These are phyloP conservation scores for Podarcis lilfordi DNA, from an alignment of 2,797 vertebrate genomes.

Conservation along the genomic window DNA sequence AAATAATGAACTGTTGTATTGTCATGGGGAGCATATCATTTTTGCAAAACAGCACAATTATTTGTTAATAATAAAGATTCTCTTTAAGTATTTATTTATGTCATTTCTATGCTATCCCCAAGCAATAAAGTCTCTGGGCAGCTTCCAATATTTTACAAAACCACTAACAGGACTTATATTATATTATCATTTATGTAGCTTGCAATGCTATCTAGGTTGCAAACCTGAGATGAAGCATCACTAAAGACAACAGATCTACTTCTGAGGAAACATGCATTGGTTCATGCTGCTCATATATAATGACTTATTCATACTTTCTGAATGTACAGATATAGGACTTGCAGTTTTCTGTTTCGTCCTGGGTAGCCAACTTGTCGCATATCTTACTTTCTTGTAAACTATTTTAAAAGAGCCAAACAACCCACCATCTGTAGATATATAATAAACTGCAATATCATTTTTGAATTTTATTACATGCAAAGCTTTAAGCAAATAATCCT, in stretches of 20 bases:
- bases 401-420: not conserved
- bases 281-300: not conserved
- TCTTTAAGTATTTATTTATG: not conserved
- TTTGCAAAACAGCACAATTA: not conserved
- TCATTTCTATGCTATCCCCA: not conserved
- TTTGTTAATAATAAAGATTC: not conserved
- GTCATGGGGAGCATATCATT: not conserved
- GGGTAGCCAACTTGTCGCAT: not conserved
- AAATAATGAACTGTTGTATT: not conserved
- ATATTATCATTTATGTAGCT: not conserved
- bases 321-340: not conserved
- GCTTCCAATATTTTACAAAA: not conserved
- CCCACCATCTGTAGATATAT: not conserved
- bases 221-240: not conserved
- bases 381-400: not conserved
- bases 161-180: not conserved
- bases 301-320: not conserved
- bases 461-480: not conserved
- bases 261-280: not conserved
- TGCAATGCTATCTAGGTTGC: not conserved
- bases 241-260: not conserved
- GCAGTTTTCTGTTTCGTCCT: not conserved
- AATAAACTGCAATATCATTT: not conserved
- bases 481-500: not conserved
- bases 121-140: not conserved